These are phyloP conservation scores for Erinaceus europaeus DNA, from an alignment of 2,113 vertebrate species.

Conservation along the genomic window DNA sequence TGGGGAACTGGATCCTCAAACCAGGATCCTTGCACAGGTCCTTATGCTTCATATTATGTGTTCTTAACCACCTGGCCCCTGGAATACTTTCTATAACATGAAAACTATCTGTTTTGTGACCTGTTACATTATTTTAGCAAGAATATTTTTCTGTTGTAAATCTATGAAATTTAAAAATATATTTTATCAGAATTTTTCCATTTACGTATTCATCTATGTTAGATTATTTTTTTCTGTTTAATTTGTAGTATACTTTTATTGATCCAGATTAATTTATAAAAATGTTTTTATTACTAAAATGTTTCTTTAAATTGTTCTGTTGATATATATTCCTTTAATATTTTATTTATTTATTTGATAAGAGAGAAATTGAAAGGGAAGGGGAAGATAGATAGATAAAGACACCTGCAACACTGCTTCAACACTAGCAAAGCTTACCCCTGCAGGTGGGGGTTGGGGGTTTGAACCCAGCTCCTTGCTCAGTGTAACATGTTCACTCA, in stretches of 20 bases:
- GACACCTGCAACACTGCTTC: too few relatives aligned
- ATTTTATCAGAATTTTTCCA: neutral
- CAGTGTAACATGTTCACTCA: too few relatives aligned
- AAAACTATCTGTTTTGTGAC: neutral
- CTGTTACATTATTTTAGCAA: neutral
- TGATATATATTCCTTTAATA: neutral
- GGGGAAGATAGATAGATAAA: too few relatives aligned
- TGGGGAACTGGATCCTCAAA: too few relatives aligned
- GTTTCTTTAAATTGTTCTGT: neutral
- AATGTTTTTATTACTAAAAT: conserved; percentile 24
- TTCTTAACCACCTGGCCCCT: too few relatives aligned
- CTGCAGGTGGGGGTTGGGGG: too few relatives aligned
- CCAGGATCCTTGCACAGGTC: too few relatives aligned
- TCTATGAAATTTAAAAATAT: neutral
- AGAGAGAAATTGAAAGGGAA: too few relatives aligned
- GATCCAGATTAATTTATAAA: conserved; percentile 8
- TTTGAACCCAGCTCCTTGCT: too few relatives aligned
- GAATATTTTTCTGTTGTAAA: neutral
- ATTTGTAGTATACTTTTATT: conserved; percentile 7
- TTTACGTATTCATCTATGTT: conserved; percentile 10
- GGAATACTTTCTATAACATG: conserved; percentile 22
- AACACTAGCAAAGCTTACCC: too few relatives aligned
- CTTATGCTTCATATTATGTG: too few relatives aligned
- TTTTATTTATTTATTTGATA: too few relatives aligned
- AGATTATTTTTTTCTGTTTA: neutral